Evolutionary conservation across 1,140 invertebrate genomes (phyloP).

Genomic region (Oscheius sp.): DNA sequence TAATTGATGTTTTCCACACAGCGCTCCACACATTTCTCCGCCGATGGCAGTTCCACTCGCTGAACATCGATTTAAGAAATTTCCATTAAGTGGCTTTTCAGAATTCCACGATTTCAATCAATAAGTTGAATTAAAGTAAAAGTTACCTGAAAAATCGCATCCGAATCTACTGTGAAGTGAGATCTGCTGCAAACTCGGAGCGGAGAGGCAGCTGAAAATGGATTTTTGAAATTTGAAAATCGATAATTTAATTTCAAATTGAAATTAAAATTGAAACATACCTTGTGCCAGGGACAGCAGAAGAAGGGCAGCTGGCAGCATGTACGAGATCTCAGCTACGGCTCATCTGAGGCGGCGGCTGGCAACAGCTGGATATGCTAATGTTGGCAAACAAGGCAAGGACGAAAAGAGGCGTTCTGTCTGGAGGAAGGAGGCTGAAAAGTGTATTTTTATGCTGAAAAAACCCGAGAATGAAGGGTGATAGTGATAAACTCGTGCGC

Average conservation of each 20-base stretch:
- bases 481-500: too few relatives aligned
- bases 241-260: neutral
- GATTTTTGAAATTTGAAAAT: neutral
- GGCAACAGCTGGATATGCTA: neutral
- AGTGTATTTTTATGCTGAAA: too few relatives aligned
- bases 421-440: too few relatives aligned
- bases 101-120: too few relatives aligned
- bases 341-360: neutral
- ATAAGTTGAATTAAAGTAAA: neutral
- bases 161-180: slow-evolving; percentile 19
- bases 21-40: slow-evolving; percentile 49
- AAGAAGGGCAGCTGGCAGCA: neutral
- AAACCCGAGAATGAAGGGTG: too few relatives aligned
- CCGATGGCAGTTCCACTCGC: slow-evolving; percentile 40
- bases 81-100: too few relatives aligned
- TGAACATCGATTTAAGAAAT: too few relatives aligned
- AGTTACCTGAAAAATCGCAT: slow-evolving; percentile 26
- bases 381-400: neutral
- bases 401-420: too few relatives aligned
- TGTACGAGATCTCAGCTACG: neutral
- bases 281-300: neutral
- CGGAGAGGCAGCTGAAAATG: slow-evolving; percentile 6
- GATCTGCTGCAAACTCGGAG: slow-evolving; percentile 14
- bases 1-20: slow-evolving; percentile 48
- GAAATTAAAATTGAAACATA: neutral